A percentile compares a stretch with the other conserved stretches of the same genome.
Conservation (phyloP, 2,888 invertebrate genomes). For the Chaitophorus viminalis region DNA sequence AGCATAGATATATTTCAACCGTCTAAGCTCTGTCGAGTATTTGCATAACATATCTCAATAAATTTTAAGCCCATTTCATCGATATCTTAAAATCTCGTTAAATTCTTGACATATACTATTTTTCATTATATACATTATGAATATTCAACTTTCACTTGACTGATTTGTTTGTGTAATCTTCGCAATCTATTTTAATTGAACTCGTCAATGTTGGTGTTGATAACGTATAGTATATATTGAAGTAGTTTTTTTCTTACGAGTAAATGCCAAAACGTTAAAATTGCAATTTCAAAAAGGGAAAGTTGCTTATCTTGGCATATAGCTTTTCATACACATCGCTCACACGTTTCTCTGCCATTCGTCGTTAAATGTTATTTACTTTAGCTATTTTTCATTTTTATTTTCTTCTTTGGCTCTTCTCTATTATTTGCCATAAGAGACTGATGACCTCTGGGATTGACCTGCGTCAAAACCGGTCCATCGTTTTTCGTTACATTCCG, state of each 20-base stretch:
- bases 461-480: slow-evolving; percentile 52
- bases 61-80: not conserved
- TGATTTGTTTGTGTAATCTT: slow-evolving; percentile 40
- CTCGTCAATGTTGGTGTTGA: slow-evolving; percentile 13
- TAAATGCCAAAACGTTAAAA: slow-evolving; percentile 27
- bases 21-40: slow-evolving; percentile 20
- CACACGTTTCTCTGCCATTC: slow-evolving; percentile 39
- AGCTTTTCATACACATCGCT: slow-evolving; percentile 41
- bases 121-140: slow-evolving; percentile 1
- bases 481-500: slow-evolving; percentile 44
- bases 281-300: slow-evolving; percentile 53
- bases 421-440: slow-evolving; percentile 18
- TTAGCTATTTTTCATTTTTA: slow-evolving; percentile 19
- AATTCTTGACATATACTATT: slow-evolving; percentile 10
- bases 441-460: slow-evolving; percentile 39
- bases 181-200: slow-evolving; percentile 50
- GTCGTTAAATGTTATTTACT: slow-evolving; percentile 42
- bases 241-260: not conserved
- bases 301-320: slow-evolving; percentile 25
- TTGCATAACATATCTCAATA: slow-evolving; percentile 15
- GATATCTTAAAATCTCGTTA: slow-evolving; percentile 41
- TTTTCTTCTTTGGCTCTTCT: not conserved
- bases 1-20: not conserved
- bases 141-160: slow-evolving; percentile 51
- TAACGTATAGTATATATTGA: not conserved